Evolutionary conservation across 2,888 invertebrate genomes (phyloP), one percentile per base, ranked within the genome.

Genomic region (Apodemia mormo): DNA sequence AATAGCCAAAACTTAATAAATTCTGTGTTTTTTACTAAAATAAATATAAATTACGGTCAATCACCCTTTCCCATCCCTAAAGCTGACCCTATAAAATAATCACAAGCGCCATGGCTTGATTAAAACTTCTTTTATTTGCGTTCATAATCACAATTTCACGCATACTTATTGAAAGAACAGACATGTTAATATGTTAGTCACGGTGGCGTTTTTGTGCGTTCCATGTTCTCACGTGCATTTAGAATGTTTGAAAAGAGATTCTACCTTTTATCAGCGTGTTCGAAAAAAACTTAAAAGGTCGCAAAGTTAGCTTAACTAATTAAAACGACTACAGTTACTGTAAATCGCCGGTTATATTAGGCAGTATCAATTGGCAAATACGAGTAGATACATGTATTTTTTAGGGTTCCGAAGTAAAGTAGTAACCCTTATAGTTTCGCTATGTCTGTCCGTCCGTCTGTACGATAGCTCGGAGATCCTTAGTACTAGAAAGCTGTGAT

Each of bases 101-200:
- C 73, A 74, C 74, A 71, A 75, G 66, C 72, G 72, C 75, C 71
- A 71, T 52, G 65, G 71, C 73, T 72, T 72, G 73, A 79, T 78
- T 77, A 73, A 75, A 76, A 74, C 69, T 73, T 74, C 72, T 81
- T 85, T 78, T 79, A 79, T 81, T 85, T 86, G 85, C 85, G 81
- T 84, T 86, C 80, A 86, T 90, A 90, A 90, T 90, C 85, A 90
- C 83, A 86, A 89, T 90, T 91, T 91, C 89, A 92, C 89, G 90
- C 89, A 82, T 86, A 82, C 83, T 90, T 86, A 87, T 84, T 82
- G 82, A 84, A 80, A 84, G 83, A 83, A 84, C 83, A 83, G 84
- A 85, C 86, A 86, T 81, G 86, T 88, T 91, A 90, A 89, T 84
- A 82, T 81, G 85, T 88, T 86, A 82, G 89, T 89, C 90, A 92